Evolutionary conservation across 1,140 invertebrate genomes (phyloP).

Genomic region (Copidosoma floridanum): DNA sequence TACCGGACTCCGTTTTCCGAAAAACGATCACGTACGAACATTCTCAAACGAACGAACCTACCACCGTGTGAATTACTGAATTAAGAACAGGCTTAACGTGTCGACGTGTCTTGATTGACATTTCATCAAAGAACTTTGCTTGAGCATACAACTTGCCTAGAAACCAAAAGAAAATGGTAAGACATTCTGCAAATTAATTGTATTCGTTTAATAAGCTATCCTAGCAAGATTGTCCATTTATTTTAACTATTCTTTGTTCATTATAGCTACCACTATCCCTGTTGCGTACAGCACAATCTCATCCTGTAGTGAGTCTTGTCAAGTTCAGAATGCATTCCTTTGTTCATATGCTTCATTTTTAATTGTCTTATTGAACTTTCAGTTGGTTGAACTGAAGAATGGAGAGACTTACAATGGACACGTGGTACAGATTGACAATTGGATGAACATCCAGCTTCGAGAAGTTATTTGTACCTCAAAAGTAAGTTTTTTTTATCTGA

Average conservation of each 20-base stretch:
- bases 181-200: too few relatives aligned
- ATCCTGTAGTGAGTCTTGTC: constrained; percentile 79
- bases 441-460: constrained; percentile 99
- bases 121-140: too few relatives aligned
- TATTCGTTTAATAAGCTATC: too few relatives aligned
- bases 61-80: too few relatives aligned
- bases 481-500: constrained; percentile 67
- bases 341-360: constrained; percentile 30
- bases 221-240: constrained; percentile 7
- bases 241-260: constrained; percentile 18
- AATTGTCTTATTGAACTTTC: constrained; percentile 24
- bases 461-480: constrained; percentile 99
- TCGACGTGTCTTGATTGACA: too few relatives aligned
- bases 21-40: too few relatives aligned
- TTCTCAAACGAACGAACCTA: too few relatives aligned
- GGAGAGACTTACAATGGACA: constrained; percentile 99
- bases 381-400: constrained; percentile 99
- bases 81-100: too few relatives aligned
- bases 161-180: too few relatives aligned
- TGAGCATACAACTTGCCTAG: too few relatives aligned
- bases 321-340: constrained; percentile 15
- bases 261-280: constrained; percentile 85
- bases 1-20: too few relatives aligned
- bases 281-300: constrained; percentile 87
- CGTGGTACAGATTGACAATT: constrained; percentile 97